Evolutionary conservation across 1,140 invertebrate genomes (phyloP).

Genomic region (Tetramorium alpestre): DNA sequence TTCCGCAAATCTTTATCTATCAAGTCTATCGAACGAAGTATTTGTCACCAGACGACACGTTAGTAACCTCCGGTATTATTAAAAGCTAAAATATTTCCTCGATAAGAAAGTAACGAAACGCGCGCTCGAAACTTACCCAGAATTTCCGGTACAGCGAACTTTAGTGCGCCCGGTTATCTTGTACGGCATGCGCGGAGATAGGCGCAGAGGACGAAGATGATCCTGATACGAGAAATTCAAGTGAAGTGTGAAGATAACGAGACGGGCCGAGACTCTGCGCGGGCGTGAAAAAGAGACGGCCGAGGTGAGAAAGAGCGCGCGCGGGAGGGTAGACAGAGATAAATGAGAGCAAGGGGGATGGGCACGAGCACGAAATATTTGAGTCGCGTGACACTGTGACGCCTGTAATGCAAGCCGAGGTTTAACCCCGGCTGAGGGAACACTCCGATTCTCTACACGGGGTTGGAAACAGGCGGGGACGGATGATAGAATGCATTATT

Average conservation of each 20-base stretch:
- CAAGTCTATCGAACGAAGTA: not conserved
- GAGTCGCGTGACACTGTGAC: constrained; percentile 60
- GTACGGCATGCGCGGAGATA: constrained; percentile 35
- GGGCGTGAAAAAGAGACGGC: constrained; percentile 44
- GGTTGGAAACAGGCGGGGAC: not conserved
- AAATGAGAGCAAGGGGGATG: constrained; percentile 42
- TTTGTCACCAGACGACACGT: not conserved
- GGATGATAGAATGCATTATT: constrained; percentile 43
- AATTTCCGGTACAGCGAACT: constrained; percentile 57
- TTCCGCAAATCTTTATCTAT: not conserved
- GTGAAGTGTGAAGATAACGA: constrained; percentile 62
- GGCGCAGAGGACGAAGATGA: constrained; percentile 49
- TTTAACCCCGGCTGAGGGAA: constrained; percentile 21
- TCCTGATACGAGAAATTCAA: constrained; percentile 62
- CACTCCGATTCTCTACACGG: not conserved
- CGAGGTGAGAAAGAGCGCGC: constrained; percentile 12
- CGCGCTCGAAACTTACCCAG: constrained; percentile 45
- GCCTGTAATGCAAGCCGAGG: constrained; percentile 51
- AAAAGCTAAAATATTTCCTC: constrained; percentile 39
- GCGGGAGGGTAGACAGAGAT: constrained; percentile 45
- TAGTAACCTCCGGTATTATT: constrained; percentile 9
- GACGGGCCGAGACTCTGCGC: constrained; percentile 15
- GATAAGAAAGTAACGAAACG: constrained; percentile 43
- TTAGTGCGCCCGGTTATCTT: constrained; percentile 46
- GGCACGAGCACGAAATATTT: constrained; percentile 45